Base-by-base conservation (phyloP, 2,888 invertebrate genomes). In the Napeogenes inachia region DNA sequence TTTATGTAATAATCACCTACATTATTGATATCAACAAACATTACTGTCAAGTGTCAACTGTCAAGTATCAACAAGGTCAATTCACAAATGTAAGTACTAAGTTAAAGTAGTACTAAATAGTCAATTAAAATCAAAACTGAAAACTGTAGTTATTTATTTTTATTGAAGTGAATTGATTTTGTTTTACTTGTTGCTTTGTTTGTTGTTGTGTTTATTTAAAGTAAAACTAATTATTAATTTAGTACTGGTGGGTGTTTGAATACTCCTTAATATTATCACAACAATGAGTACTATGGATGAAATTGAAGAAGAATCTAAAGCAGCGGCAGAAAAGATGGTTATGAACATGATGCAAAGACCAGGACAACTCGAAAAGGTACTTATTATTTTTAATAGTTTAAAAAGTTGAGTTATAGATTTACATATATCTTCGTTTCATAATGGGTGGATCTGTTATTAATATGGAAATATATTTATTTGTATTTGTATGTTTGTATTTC, bases 301-400 rank as follows among this genome's bases (percentile, higher is more conserved):
- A 82, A 90, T 96, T 68, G 96, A 97, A 78, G 93, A 93, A 63
- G 94, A 95, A 76, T 95, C 96, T 0, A 95, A 94, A 75, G 92
- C 92, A 35, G 94, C 94, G 8, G 96, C 96, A 0, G 93, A 94
- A 55, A 95, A 95, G 76, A 95, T 96, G 87, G 96, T 98, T 4
- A 95, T 96, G 76, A 98, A 96, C 78, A 95, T 98, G 93, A 92
- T 98, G 74, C 98, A 98, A 86, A 92, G 97, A 59, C 98, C 99
- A 0, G 99, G 98, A 13, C 99, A 99, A 78, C 86, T 99, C 65
- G 99, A 99, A 81, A 99, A 97, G 89, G 94, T 94, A 42, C 5
- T 45, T 50, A 10, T 54, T 12, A 38, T 12, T 35, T 30, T 21
- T 45, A 32, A 47, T 47, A 33, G 30, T 12, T 46, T 35, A 30